Percentiles rank a stretch among this genome's conserved stretches.
Evolutionary conservation across 2,888 invertebrate species (phyloP).

Genomic region (Tinea pellionella): DNA sequence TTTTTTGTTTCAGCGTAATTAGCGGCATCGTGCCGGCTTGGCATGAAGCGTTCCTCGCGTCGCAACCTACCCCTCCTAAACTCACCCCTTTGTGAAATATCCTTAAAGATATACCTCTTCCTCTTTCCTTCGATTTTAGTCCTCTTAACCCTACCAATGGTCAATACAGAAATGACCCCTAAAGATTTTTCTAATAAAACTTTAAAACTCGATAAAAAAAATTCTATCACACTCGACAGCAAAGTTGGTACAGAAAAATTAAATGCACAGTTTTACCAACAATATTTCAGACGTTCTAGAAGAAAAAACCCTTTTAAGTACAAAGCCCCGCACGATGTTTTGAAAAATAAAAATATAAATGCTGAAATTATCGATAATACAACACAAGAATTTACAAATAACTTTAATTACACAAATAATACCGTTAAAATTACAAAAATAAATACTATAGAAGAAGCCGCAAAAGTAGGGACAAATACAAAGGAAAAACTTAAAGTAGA

Average conservation of each 20-base stretch:
- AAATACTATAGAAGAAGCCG: conserved; percentile 18
- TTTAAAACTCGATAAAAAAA: background rate
- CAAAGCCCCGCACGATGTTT: background rate
- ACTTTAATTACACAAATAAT: background rate
- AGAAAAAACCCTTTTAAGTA: conserved; percentile 24
- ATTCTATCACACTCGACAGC: background rate
- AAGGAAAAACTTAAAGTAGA: conserved; percentile 51
- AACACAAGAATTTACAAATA: background rate
- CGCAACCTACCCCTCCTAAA: conserved; percentile 30
- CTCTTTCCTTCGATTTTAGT: conserved; percentile 29
- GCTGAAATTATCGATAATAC: background rate
- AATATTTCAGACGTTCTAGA: conserved; percentile 40
- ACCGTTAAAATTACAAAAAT: conserved; percentile 16
- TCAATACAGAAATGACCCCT: conserved; percentile 38
- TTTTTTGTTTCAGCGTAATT: conserved; percentile 35
- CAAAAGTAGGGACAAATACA: conserved; percentile 23
- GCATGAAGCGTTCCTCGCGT: conserved; percentile 52
- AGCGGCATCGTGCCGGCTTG: conserved; percentile 45
- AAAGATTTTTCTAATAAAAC: conserved; percentile 17
- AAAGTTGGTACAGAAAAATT: too few relatives aligned
- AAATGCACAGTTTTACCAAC: conserved; percentile 21
- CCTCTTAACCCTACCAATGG: conserved; percentile 30
- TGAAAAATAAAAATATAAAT: background rate
- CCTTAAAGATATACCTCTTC: conserved; percentile 34
- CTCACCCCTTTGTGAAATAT: conserved; percentile 45